Evolutionary conservation across 2,113 vertebrate genomes (phyloP).

Genomic region (Prolemur simus): DNA sequence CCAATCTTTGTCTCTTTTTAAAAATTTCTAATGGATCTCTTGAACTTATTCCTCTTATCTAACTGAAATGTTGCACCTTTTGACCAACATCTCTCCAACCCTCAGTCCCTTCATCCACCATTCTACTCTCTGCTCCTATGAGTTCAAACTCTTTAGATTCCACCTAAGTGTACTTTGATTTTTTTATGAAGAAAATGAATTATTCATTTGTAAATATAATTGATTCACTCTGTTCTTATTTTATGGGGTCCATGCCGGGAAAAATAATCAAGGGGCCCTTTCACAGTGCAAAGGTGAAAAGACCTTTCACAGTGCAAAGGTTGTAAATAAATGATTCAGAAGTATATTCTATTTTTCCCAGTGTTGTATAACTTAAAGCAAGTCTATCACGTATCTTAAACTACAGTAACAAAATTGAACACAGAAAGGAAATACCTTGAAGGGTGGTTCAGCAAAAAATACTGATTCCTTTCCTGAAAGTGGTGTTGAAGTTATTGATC

Average conservation of each 20-base stretch:
- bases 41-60: background rate
- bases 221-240: background rate
- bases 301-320: background rate
- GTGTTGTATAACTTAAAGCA: background rate
- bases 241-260: background rate
- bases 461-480: slow-evolving; percentile 85
- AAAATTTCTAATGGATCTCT: background rate
- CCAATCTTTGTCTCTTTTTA: background rate
- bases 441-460: slow-evolving; percentile 85
- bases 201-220: background rate
- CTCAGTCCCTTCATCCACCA: too few species aligned
- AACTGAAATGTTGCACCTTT: background rate
- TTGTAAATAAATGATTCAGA: background rate
- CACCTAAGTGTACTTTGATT: background rate
- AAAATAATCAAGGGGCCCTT: background rate
- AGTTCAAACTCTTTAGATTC: background rate
- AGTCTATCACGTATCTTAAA: background rate
- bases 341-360: background rate
- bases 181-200: slow-evolving; percentile 36
- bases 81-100: background rate
- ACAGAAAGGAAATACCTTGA: slow-evolving; percentile 80
- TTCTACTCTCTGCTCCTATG: background rate
- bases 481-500: slow-evolving; percentile 87
- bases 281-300: background rate
- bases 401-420: slow-evolving; percentile 11